phyloP scores from a whole-genome alignment of 2,888 invertebrate species.

The Seira ritae region DNA sequence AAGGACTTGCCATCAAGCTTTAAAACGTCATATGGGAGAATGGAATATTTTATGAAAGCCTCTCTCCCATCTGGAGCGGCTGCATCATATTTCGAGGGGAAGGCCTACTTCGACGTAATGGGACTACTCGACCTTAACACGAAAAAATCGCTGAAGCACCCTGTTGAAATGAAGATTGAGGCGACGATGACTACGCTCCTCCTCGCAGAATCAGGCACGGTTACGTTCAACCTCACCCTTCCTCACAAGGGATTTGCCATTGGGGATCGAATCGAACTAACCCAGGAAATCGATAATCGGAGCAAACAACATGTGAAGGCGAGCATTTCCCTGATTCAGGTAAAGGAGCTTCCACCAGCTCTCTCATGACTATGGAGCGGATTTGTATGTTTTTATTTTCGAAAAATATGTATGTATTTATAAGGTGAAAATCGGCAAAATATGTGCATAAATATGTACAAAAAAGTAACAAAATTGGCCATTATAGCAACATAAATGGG shows the following conservation, averaged over 20 bases:
- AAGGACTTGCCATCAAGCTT: slow-evolving; percentile 61
- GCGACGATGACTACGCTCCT: slow-evolving; percentile 38
- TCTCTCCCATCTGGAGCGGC: slow-evolving; percentile 54
- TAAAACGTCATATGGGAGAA: slow-evolving; percentile 48
- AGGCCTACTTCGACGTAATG: slow-evolving; percentile 38
- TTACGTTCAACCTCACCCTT: slow-evolving; percentile 44
- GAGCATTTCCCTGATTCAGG: slow-evolving; percentile 58
- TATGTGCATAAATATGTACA: no score
- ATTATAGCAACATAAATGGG: no score
- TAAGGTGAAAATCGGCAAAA: no score
- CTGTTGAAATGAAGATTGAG: slow-evolving; percentile 52
- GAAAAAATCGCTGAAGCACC: slow-evolving; percentile 27
- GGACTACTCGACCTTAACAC: slow-evolving; percentile 52
- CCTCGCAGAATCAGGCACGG: slow-evolving; percentile 26
- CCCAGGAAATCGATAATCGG: slow-evolving; percentile 56
- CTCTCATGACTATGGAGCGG: no score
- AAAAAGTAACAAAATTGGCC: no score
- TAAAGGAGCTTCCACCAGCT: no score
- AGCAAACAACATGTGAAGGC: slow-evolving; percentile 55
- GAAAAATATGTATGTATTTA: no score
- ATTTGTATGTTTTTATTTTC: no score
- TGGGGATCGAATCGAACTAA: slow-evolving; percentile 51
- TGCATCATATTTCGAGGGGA: slow-evolving; percentile 52
- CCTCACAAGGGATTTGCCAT: slow-evolving; percentile 57
- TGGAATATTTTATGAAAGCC: slow-evolving; percentile 56